Conservation (phyloP, 1,140 invertebrate genomes). For the Drosophila albomicans region DNA sequence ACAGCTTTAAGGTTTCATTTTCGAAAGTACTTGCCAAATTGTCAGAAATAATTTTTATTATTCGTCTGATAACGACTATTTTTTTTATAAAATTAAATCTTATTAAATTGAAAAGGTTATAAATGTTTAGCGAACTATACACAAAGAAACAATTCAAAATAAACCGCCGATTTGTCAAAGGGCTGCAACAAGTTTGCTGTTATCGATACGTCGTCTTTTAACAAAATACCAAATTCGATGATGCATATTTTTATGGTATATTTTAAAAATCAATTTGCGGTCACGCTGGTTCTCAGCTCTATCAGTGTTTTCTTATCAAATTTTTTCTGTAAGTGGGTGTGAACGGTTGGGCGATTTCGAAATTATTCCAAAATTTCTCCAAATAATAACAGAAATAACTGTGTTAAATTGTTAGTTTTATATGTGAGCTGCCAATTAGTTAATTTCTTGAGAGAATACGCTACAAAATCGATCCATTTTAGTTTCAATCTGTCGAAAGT, state of each 20-base stretch:
- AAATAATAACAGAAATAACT: conserved; percentile 3
- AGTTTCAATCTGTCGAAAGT: not conserved
- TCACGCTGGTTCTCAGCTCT: not conserved
- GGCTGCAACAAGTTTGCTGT: not conserved
- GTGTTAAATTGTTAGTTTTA: not conserved
- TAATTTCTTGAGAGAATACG: not conserved
- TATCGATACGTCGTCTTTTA: not conserved
- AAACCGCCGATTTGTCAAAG: not conserved
- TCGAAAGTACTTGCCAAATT: too few relatives aligned
- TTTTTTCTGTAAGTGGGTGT: conserved; percentile 33
- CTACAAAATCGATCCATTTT: too few relatives aligned
- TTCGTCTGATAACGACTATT: too few relatives aligned
- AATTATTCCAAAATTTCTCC: not conserved
- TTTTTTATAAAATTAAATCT: too few relatives aligned
- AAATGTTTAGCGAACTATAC: too few relatives aligned
- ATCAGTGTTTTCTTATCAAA: conserved; percentile 19
- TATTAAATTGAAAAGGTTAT: too few relatives aligned
- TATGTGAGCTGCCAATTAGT: not conserved
- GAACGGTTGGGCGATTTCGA: not conserved
- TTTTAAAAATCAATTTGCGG: not conserved
- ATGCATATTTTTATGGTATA: not conserved
- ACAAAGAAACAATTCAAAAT: too few relatives aligned
- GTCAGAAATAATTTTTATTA: too few relatives aligned
- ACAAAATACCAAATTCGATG: not conserved
- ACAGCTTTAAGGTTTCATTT: too few relatives aligned